Base-by-base conservation (phyloP, 1,140 invertebrate genomes). In the Eumeta japonica region DNA sequence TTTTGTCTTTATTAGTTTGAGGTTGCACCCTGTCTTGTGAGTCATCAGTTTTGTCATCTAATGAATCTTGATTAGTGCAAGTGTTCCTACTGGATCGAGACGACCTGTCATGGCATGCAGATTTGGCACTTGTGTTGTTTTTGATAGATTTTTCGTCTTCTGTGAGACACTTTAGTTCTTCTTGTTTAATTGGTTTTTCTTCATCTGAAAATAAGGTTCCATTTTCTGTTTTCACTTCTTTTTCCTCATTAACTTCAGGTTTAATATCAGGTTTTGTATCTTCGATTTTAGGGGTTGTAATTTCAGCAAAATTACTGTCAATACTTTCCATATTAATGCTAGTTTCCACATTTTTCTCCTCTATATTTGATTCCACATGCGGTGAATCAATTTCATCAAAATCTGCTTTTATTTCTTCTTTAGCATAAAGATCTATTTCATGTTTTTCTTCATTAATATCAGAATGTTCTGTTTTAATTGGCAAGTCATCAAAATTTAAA, bases 11-110 rank as follows among this genome's bases (percentile, higher is more conserved):
- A 9, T 38, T 54, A 11, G 37, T 46, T 16, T 45, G 18, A 2
- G 52, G 63, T 65, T 79, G 58, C 75, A 83, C 43, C 79, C 83
- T 54, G 74, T 82, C 55, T 77, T 83, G 57, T 54, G 79, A 52
- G 52, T 77, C 50, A 66, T 79, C 54, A 44, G 76, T 52, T 65
- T 62, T 55, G 45, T 64, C 50, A 43, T 70, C 53, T 43, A 62
- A 37, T 11, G 70, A 65, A 44, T 68, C 53, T 41, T 72, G 58
- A 46, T 71, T 62, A 14, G 58, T 50, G 29, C 63, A 62, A 2
- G 68, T 61, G 1, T 60, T 64, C 10, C 67, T 58, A 28, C 70
- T 75, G 0, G 68, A 64, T n/a, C 68, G 46, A 1, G 62, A 59
- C 1, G 72, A 71, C 10, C 68, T 53, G 30, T 68, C 63, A 40